A percentile compares a stretch with the other conserved stretches of the same genome.
Conservation (phyloP, 2,113 vertebrate species). For the Junco hyemalis region DNA sequence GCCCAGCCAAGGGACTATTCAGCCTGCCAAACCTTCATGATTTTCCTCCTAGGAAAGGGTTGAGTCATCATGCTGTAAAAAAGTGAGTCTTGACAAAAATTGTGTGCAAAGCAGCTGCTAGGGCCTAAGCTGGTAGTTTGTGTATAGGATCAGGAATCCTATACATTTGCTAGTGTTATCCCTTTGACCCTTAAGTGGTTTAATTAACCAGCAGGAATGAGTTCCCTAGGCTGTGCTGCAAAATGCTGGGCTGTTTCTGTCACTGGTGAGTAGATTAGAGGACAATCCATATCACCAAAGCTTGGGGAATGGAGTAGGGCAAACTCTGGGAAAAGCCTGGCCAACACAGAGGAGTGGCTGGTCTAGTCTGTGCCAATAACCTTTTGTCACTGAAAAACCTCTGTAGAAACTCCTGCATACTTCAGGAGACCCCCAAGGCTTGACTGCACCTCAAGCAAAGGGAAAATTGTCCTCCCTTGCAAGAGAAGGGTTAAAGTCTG, state of each 20-base stretch:
- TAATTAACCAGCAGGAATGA: background rate
- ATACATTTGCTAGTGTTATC: background rate
- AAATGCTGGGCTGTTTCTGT: background rate
- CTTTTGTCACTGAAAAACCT: background rate
- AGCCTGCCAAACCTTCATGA: background rate
- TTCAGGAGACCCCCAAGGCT: background rate
- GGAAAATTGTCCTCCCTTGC: background rate
- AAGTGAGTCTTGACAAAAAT: background rate
- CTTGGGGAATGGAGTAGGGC: background rate
- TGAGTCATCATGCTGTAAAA: background rate
- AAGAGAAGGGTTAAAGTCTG: background rate
- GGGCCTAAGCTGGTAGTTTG: background rate
- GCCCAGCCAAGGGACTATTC: background rate
- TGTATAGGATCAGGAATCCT: background rate
- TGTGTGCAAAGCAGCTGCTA: background rate
- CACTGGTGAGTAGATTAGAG: background rate
- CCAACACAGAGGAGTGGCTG: background rate
- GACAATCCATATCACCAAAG: fast-evolving
- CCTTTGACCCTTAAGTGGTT: background rate
- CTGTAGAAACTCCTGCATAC: background rate
- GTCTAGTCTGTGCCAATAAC: background rate
- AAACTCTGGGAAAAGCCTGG: too few species aligned
- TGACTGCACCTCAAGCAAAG: background rate
- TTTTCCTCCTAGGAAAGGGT: conserved; percentile 10
- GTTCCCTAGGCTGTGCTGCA: background rate